Evolutionary conservation across 2,113 vertebrate genomes (phyloP), one percentile per base, ranked within the genome.

Genomic region (Podocnemis expansa): DNA sequence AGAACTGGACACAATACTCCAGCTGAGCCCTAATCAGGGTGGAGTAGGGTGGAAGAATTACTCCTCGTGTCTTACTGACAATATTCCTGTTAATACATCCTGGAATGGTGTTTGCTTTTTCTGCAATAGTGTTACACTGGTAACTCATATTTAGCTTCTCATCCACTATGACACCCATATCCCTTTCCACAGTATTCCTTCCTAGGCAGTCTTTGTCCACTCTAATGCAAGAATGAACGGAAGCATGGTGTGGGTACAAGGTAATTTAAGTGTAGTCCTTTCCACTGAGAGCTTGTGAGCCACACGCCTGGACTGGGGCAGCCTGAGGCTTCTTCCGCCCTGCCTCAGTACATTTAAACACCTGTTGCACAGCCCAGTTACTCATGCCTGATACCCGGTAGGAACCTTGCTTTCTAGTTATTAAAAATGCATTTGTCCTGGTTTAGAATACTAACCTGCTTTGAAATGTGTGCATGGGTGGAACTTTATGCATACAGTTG

Each of bases 231-330:
- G 91, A 19, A 24, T 0, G 54, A 80, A 73, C 1, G 19, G 60
- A 47, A 41, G 78, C 60, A 5, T 2, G 63, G 52, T 10, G 34
- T 51, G 41, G 8, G 2, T 0, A 43, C 79, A 10, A 80, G 0
- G 1, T 34, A 0, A 38, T 2, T 51, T 10, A 60, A 6, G 2
- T 0, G 38, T 1, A 0, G 19, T 11, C 60, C 54, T 24, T 8
- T n/a, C 43, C 89, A 45, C 80, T 5, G 1, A 8, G 67, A 0
- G 14, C 54, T 7, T 14, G 29, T 27, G 1, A 58, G 80, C 80
- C 21, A 14, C 12, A 9, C 0, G 19, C 5, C 0, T 3, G 25
- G 17, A 1, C 82, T 1, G 6, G 2, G 29, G 56, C 45, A 1
- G 31, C 0, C 24, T 29, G 10, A 29, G 19, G 51, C 3, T 0